A percentile compares a stretch with the other conserved stretches of the same genome.
phyloP scores from a whole-genome alignment of 2,797 vertebrate genomes.

The Novumbra hubbsi region DNA sequence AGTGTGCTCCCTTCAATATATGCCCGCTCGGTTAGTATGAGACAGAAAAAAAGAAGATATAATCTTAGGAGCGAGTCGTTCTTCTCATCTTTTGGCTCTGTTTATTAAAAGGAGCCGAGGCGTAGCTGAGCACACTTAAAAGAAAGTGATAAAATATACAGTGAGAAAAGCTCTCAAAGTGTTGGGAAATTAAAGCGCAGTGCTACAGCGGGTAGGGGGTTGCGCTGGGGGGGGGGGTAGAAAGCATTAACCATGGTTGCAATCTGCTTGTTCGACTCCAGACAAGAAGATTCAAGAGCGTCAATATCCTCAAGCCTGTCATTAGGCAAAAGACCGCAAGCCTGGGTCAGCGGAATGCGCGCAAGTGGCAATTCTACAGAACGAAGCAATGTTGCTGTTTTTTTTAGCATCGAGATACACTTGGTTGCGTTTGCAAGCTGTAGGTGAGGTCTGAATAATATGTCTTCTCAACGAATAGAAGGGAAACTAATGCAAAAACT shows the following conservation, averaged over 20 bases:
- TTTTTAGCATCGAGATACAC: not conserved
- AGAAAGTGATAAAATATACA: conserved; percentile 88
- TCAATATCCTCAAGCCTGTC: conserved; percentile 37
- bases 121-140: conserved; percentile 80
- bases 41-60: conserved; percentile 21
- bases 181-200: conserved; percentile 76
- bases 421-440: not conserved
- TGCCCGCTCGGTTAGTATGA: conserved; percentile 65
- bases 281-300: conserved; percentile 37
- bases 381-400: not conserved
- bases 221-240: conserved; percentile 31
- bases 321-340: conserved; percentile 9
- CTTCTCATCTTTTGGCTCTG: conserved; percentile 81
- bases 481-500: conserved; percentile 6
- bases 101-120: conserved; percentile 79
- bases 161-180: conserved; percentile 84
- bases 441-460: not conserved
- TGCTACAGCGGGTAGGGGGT: conserved; percentile 66
- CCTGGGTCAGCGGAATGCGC: not conserved
- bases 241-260: conserved; percentile 66
- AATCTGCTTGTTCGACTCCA: conserved; percentile 74
- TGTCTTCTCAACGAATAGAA: not conserved
- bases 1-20: conserved; percentile 76
- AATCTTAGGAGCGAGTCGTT: conserved; percentile 70
- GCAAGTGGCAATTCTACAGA: not conserved